Evolutionary conservation across 2,797 vertebrate species (phyloP), one percentile per base, ranked within the genome.

Genomic region (Bovichtus diacanthus): DNA sequence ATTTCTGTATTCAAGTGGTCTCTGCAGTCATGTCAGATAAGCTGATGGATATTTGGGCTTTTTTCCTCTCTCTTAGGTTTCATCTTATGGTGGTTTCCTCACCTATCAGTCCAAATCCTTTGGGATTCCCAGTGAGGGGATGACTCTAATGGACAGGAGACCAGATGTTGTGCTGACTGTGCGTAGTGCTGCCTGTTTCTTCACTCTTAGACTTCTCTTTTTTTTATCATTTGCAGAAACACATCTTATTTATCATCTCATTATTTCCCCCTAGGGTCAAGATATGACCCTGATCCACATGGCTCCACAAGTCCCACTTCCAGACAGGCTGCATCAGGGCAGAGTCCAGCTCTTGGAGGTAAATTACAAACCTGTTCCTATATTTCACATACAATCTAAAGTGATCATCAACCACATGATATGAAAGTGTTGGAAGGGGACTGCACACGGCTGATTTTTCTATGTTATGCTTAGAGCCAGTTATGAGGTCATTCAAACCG

Each of bases 51-150:
- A 9, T 74, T 49, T 51, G 11, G 5, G 12, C 27, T n/a, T 18
- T n/a, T 13, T 19, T 1, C n/a, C 3, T 13, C 3, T 55, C 41
- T 85, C 92, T 29, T 61, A 99, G 97, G 95, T 99, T 86, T 97
- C 96, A 21, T 98, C 97, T 0, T 99, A 99, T 0, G 97, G 97
- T 10, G 97, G 97, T 51, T 97, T 93, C 88, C 93, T 99, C 54
- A 97, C 96, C 41, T 99, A 97, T 82, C 97, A 98, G 87, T 88
- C 94, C 73, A 99, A 99, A 91, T 97, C 97, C 9, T 98, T 98
- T 66, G 98, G 98, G 23, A 95, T 99, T 68, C 97, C 97, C 59
- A 95, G 92, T 4, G 97, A 99, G 86, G 96, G 96, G 23, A 99
- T 99, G 98, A 77, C 76, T 82, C 94, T 94, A 50, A 89, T 98